Evolutionary conservation across 2,797 vertebrate genomes (phyloP), one percentile per base, ranked within the genome.

Genomic region (Apodemus agrarius): DNA sequence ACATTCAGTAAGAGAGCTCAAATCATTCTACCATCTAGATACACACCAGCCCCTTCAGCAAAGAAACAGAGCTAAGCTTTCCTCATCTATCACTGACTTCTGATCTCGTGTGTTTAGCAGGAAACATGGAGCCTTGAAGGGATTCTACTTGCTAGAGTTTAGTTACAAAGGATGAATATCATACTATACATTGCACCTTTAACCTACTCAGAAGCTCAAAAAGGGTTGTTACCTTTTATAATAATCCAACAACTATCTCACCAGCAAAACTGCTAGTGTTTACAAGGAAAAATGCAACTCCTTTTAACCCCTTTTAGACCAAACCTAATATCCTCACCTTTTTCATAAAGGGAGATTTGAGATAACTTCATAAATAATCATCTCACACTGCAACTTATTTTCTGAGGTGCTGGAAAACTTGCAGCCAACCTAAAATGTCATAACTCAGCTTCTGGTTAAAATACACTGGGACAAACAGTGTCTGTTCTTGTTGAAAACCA

Each of bases 171-270:
- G 69, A 90, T 95, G 96, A 94, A 94, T 74, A 97, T 98, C 46
- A 97, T 96, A 97, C 97, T 97, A 99, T 99, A 99, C 99, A 99
- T 99, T 99, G 99, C 99, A 99, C 99, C 99, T 99, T 99, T 99
- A 99, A 99, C 98, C 99, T 99, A 98, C 98, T 98, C 97, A 98
- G 98, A 98, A 98, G 98, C 98, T 98, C 97, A 98, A 97, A 95
- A 98, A 98, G 92, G 96, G 95, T 98, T 98, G 97, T 98, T 98
- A 98, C 97, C 98, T 98, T 98, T 98, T 96, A 98, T 89, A 98
- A 97, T 97, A 98, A 97, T 98, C 98, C 96, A 98, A 97, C 94
- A 98, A 97, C 98, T 98, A 95, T 98, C 97, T 91, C 98, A 98
- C 98, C 95, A 98, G 98, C 98, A 98, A 98, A 98, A 94, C 96